Conservation (phyloP, 53 echinoderm and acorn worm species). For the Patiria pectinifera region DNA sequence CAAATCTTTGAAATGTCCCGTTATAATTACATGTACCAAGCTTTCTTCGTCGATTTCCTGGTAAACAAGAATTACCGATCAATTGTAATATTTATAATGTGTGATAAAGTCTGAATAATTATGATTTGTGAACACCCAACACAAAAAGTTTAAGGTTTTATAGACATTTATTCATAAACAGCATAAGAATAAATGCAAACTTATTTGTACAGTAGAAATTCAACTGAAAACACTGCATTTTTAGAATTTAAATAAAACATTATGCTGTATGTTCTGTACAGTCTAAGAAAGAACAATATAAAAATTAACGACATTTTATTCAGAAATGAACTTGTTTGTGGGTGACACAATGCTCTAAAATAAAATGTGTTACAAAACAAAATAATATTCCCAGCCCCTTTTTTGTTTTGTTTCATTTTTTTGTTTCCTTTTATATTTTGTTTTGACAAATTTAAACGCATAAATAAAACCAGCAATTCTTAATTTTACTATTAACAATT, state of each 20-base stretch:
- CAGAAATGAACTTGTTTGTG: too few relatives aligned
- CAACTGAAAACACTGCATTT: slow-evolving; percentile 23
- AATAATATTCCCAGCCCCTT: not conserved
- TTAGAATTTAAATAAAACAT: not conserved
- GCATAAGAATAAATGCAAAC: slow-evolving; percentile 25
- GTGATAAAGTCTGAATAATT: too few relatives aligned
- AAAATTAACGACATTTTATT: not conserved
- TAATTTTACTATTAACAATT: not conserved
- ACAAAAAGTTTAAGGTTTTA: not conserved
- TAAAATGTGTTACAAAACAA: not conserved
- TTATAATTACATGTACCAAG: too few relatives aligned
- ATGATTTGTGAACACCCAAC: not conserved
- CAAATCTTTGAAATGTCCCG: too few relatives aligned
- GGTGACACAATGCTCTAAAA: not conserved
- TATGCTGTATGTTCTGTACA: not conserved
- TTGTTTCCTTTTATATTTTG: not conserved
- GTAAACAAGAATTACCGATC: too few relatives aligned
- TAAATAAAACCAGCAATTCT: not conserved
- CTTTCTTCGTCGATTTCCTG: too few relatives aligned
- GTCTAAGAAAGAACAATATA: not conserved
- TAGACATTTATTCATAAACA: slow-evolving; percentile 54
- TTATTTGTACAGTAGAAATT: slow-evolving; percentile 24
- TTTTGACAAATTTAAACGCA: not conserved
- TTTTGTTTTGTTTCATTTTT: not conserved
- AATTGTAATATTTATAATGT: too few relatives aligned